Percentiles rank a stretch among this genome's conserved stretches.
phyloP scores from a whole-genome alignment of 92 coral and sea anemone genomes.

The Isaurus tuberculatus region DNA sequence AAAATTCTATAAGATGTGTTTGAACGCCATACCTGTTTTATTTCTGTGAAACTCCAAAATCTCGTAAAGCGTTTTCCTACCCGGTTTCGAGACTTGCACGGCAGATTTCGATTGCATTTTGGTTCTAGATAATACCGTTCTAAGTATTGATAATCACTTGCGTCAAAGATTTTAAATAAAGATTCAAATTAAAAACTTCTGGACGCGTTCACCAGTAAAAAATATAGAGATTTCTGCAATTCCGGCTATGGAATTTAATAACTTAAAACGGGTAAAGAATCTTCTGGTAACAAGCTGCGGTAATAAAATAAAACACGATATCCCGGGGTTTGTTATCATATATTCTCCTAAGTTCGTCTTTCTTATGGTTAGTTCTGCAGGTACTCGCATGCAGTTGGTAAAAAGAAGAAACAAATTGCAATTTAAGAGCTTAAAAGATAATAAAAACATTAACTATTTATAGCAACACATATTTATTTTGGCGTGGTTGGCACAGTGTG shows the following conservation, averaged over 20 bases:
- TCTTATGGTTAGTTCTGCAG: conserved; percentile 38
- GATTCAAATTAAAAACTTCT: neutral
- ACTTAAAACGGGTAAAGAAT: too few relatives aligned
- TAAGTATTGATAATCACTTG: neutral
- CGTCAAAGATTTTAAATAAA: neutral
- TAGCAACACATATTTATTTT: neutral
- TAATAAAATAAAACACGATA: neutral
- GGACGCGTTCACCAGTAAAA: neutral
- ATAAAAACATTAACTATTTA: conserved; percentile 1
- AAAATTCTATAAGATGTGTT: neutral
- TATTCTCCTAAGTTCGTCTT: neutral
- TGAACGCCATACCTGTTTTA: conserved; percentile 28
- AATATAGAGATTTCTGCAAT: neutral
- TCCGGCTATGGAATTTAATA: neutral
- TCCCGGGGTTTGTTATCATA: neutral
- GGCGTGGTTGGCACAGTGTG: neutral
- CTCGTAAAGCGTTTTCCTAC: conserved; percentile 9
- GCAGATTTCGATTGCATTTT: conserved; percentile 13
- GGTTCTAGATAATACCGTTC: neutral
- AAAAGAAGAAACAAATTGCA: neutral
- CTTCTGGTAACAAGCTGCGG: too few relatives aligned
- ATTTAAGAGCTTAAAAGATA: neutral
- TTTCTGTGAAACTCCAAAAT: conserved; percentile 45
- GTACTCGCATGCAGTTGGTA: neutral
- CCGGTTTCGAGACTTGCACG: neutral